These are phyloP conservation scores for Ciconia maguari DNA, from an alignment of 2,113 vertebrate species.

Conservation along the genomic window DNA sequence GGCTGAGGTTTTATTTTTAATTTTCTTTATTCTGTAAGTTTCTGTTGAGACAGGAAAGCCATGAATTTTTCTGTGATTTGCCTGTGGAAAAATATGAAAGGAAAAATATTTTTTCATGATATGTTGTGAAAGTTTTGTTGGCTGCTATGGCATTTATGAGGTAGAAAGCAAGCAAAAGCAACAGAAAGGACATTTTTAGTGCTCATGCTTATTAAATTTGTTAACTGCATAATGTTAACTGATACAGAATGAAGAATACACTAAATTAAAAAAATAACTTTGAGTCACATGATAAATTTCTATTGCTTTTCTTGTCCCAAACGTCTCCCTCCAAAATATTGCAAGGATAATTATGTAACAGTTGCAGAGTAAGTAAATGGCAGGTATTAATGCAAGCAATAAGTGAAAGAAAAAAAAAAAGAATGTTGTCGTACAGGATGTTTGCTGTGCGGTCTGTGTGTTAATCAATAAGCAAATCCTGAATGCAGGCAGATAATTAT, in stretches of 20 bases:
- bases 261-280: neutral
- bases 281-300: neutral
- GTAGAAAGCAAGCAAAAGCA: neutral
- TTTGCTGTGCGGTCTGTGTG: neutral
- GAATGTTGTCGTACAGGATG: neutral
- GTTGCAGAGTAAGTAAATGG: neutral
- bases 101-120: conserved; percentile 23
- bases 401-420: neutral
- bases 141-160: neutral
- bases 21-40: conserved; percentile 5
- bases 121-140: conserved; percentile 35
- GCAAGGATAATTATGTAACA: neutral
- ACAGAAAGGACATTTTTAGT: neutral
- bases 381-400: neutral
- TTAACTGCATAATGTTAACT: neutral
- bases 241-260: neutral
- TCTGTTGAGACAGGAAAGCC: conserved; percentile 27
- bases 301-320: neutral
- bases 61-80: conserved; percentile 29
- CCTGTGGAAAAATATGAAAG: conserved; percentile 22
- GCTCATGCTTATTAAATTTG: neutral
- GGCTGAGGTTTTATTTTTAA: neutral
- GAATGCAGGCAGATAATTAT: conserved; percentile 6
- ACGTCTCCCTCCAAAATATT: neutral
- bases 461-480: conserved; percentile 43